Conservation (phyloP, 1,140 invertebrate species). For the Euura lappo region DNA sequence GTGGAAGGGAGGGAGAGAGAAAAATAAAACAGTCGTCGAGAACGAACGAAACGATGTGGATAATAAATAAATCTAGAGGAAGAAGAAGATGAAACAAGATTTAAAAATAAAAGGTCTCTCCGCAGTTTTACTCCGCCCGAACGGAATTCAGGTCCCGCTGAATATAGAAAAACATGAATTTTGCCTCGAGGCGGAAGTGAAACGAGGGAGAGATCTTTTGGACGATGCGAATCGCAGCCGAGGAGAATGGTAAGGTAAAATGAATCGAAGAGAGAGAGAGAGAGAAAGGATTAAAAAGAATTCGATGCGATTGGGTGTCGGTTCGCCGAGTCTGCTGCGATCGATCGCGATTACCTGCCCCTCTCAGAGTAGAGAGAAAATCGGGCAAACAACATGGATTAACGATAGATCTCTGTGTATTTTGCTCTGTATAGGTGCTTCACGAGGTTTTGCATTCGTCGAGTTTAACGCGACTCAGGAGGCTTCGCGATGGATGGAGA, state of each 20-base stretch:
- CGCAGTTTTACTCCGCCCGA: neutral
- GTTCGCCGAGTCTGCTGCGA: slow-evolving; percentile 50
- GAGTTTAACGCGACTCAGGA: slow-evolving; percentile 91
- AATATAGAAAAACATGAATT: too few relatives aligned
- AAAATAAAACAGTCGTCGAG: neutral
- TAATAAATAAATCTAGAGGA: neutral
- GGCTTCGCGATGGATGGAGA: slow-evolving; percentile 91
- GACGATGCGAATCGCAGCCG: neutral
- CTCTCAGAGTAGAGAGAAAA: slow-evolving; percentile 56
- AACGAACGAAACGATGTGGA: neutral
- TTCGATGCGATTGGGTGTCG: slow-evolving; percentile 42
- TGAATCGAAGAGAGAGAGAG: too few relatives aligned
- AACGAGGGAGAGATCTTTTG: neutral
- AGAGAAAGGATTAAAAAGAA: slow-evolving; percentile 27
- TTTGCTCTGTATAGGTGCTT: slow-evolving; percentile 78
- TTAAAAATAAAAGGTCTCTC: neutral
- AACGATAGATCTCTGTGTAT: slow-evolving; percentile 63
- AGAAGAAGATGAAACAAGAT: neutral
- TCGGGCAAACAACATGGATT: slow-evolving; percentile 61
- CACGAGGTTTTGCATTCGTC: slow-evolving; percentile 93
- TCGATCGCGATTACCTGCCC: slow-evolving; percentile 62
- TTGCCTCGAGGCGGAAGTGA: neutral
- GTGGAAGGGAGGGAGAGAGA: too few relatives aligned
- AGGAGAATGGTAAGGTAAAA: neutral
- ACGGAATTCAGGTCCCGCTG: too few relatives aligned